A percentile compares a stretch with the other conserved stretches of the same genome.
Evolutionary conservation across 1,140 invertebrate species (phyloP).

Genomic region (Drosophila pseudoobscura): DNA sequence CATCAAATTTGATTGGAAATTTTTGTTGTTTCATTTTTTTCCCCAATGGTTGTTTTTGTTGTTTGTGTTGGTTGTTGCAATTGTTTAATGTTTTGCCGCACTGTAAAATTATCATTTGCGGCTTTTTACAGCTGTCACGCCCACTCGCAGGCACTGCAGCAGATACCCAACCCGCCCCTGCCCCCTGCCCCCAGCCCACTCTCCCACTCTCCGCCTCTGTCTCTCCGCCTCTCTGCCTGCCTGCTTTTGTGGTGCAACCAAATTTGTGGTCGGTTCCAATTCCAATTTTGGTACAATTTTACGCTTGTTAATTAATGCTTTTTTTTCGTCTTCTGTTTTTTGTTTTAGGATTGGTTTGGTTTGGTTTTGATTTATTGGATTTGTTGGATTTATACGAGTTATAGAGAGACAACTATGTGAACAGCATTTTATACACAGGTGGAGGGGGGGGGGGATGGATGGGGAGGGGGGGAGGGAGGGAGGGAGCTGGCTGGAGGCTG

Average conservation of each 20-base stretch:
- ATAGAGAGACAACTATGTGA: constrained; percentile 3
- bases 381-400: constrained; percentile 14
- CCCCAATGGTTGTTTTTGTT: constrained; percentile 2
- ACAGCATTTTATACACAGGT: background rate
- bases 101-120: constrained; percentile 49
- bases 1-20: constrained; percentile 45
- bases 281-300: constrained; percentile 62
- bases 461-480: no score
- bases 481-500: background rate
- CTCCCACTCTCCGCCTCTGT: no score
- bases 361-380: constrained; percentile 36
- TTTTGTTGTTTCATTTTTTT: constrained; percentile 5
- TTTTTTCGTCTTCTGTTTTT: constrained; percentile 9
- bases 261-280: constrained; percentile 35
- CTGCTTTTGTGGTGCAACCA: constrained; percentile 12
- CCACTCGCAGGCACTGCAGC: constrained; percentile 5
- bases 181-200: background rate
- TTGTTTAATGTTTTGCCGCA: background rate
- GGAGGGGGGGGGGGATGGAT: no score
- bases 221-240: background rate
- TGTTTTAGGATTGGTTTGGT: background rate
- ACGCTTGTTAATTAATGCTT: constrained; percentile 70
- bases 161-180: background rate
- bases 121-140: constrained; percentile 36
- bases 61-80: constrained; percentile 41